Evolutionary conservation across 2,888 invertebrate species (phyloP), one percentile per base, ranked within the genome.

Genomic region (Aporophyla lueneburgensis): DNA sequence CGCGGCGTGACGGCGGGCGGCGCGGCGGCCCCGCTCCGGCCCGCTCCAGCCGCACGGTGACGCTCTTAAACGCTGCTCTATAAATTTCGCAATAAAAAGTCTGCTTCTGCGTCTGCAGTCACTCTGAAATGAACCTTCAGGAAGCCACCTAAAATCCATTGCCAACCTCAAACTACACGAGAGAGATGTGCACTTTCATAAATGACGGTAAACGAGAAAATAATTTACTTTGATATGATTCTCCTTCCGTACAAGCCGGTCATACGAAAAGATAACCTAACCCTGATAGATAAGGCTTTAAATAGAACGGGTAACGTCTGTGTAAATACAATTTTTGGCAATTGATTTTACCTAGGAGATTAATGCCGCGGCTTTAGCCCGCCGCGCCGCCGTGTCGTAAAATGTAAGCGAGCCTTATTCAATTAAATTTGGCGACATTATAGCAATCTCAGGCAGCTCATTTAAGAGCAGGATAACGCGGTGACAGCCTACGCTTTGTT

Each of bases 351-450:
- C 92, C 91, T 89, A 88, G 90, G 89, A 95, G 95, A 96, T 96
- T 96, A 96, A 96, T 94, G 93, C 92, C 92, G 92, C 88, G 94
- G 93, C 93, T 95, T 96, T 93, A 91, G 88, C 90, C 87, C 90
- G 90, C 89, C 89, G 84, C 82, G 90, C 91, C 92, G 92, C 90
- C 92, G 92, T 92, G 93, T 94, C 95, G 93, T 95, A 94, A 96
- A 96, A 95, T 96, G 95, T 96, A 94, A 95, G 94, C 96, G 95
- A 95, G 91, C 94, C 94, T 95, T 95, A 96, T 96, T 96, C 95
- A 95, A 96, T 96, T 96, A 96, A 96, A 96, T 94, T 94, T 91
- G 92, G 94, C 93, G 94, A 94, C 94, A 95, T 95, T 95, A 96
- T 95, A 95, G 95, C 96, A 94, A 94, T 95, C 94, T 95, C 93